Evolutionary conservation across 2,888 invertebrate species (phyloP), one percentile per base, ranked within the genome.

Genomic region (Scaptomyza polygonia): DNA sequence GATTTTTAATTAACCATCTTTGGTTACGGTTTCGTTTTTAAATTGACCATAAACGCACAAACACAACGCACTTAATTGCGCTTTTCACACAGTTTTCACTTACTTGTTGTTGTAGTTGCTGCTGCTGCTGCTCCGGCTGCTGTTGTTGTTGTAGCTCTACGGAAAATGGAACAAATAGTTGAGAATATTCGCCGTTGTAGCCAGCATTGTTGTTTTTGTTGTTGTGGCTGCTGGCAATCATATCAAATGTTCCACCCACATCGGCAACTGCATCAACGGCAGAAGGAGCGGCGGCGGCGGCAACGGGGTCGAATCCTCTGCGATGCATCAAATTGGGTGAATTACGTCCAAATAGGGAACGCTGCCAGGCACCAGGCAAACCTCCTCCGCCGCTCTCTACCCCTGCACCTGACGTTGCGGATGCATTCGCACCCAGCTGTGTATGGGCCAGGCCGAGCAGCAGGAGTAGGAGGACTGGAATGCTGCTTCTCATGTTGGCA

Each of bases 331-430:
- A 70, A 62, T 86, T 88, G 21, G 96, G 96, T 86, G 96, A 96
- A 92, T 96, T 96, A 74, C 97, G 94, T 92, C 96, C 97, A 92
- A 96, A 97, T 27, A 96, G 54, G 5, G 73, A 93, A 0, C 96
- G 96, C 18, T 96, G 96, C 96, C 96, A 96, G 39, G 95, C 44
- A 14, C 36, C 43, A 14, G 14, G 2, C 14, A 36, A 14, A 36
- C 36, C 36, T 14, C 53, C 95, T 73, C 29, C 29, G 16, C 16
- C 34, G 16, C 42, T 21, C 12, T 21, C 51, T 16, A 42, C 47
- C 14, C 53, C 95, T 73, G 27, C 6, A 43, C 2, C 32, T 21
- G 96, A 95, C 29, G 95, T 95, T 70, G 52, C 94, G 92, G 25
- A 92, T 91, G 89, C 84, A 91, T 90, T 67, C 52, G 86, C 80